Conservation (phyloP, 2,113 vertebrate species). For the Loxodonta africana region DNA sequence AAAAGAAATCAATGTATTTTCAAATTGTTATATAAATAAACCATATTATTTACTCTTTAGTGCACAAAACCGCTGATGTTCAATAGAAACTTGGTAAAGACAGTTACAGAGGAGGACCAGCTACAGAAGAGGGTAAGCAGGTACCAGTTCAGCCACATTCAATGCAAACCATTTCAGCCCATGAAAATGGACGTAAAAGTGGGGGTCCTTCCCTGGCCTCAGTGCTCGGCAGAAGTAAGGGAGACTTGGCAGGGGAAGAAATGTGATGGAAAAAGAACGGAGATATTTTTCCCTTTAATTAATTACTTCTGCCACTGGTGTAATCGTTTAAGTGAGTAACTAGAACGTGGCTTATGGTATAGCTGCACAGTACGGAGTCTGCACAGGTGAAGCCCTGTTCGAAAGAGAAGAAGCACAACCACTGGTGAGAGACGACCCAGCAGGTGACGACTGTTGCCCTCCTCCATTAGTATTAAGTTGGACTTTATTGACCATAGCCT, state of each 20-base stretch:
- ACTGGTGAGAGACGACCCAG: too few species aligned
- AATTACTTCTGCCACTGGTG: conserved; percentile 73
- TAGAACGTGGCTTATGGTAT: conserved; percentile 51
- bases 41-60: conserved; percentile 50
- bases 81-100: conserved; percentile 14
- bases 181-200: conserved; percentile 53
- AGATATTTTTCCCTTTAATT: conserved; percentile 81
- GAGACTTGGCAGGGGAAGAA: conserved; percentile 70
- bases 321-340: conserved; percentile 60
- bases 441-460: neutral
- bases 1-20: conserved; percentile 46
- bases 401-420: neutral
- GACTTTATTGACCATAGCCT: neutral
- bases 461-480: neutral
- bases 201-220: conserved; percentile 73
- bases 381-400: neutral
- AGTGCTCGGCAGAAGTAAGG: conserved; percentile 74
- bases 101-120: conserved; percentile 56
- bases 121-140: conserved; percentile 52
- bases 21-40: conserved; percentile 66
- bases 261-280: conserved; percentile 77
- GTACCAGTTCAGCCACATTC: conserved; percentile 1
- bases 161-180: conserved; percentile 72
- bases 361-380: neutral
- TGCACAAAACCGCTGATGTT: conserved; percentile 56